Evolutionary conservation across 2,797 vertebrate species (phyloP), one percentile per base, ranked within the genome.

Genomic region (Coregonus suidteri): DNA sequence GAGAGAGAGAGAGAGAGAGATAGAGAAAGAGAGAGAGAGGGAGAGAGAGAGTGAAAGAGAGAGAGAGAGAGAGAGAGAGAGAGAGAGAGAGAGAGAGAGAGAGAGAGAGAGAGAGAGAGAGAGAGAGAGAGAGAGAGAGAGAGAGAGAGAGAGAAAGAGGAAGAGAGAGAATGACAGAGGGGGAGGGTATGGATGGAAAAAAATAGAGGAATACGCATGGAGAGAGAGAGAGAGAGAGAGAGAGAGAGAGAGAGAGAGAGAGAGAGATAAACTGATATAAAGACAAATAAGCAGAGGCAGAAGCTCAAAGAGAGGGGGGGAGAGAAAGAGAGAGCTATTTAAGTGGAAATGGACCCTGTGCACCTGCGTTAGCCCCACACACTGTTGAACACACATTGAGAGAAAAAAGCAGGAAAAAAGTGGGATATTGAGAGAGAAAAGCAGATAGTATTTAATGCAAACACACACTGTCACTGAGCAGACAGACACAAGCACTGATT

Each of bases 331-430:
- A 47, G 41, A 83, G 81, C 83, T 78, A 86, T 79, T 75, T 67
- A 75, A 85, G 77, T 68, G 76, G 74, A 79, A 89, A 87, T 79
- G 83, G 87, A 91, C 87, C 85, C 79, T 52, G 72, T 83, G 56
- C 82, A 88, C 81, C 85, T 75, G 81, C 77, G 75, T 70, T 67
- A 79, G 80, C 77, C 71, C 81, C 75, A 84, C 79, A 72, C 75
- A 78, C 68, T 80, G 74, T 76, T 72, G 78, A 80, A 79, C 74
- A 81, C 53, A 6, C 31, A 37, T 14, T 68, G 66, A 68, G 20
- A 77, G 31, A 34, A 2, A 34, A 41, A 75, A 71, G 71, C 69
- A 65, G 51, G 73, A 73, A 74, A 65, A 25, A 25, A 25, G 25
- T 25, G 25, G 25, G 25, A 25, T 1, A 25, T 25, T 25, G 69